Evolutionary conservation across 2,113 vertebrate species (phyloP), one percentile per base, ranked within the genome.

Genomic region (Romanogobio albipinnatus): DNA sequence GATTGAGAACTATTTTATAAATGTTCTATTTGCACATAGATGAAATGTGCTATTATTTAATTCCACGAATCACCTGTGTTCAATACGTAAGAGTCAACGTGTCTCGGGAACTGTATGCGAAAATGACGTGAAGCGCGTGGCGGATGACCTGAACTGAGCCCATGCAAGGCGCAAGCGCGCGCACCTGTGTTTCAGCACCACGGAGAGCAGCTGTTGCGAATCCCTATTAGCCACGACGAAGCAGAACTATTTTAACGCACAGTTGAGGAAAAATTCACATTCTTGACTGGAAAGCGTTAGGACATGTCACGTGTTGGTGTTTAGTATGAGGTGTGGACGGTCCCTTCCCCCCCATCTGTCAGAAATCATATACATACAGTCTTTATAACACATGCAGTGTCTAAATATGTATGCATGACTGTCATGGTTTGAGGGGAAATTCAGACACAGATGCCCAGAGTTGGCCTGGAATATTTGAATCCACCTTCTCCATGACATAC

Each of bases 121-220:
- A 51, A 43, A 29, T 76, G 58, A 61, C 58, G 17, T 13, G 81
- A 80, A 53, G 56, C 58, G 53, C 85, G 53, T 81, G 86, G 43
- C 43, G 47, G 70, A 47, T 87, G 85, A 68, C 62, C 26, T 14
- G 45, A 33, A 36, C 43, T 26, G 43, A 70, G 56, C 47, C 22
- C 86, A 33, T 39, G 39, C 5, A 5, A 51, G 19, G 53, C 43
- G 81, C 9, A 58, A 10, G 80, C 76, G 79, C 45, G 29, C 39
- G 24, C 70, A 59, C 36, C 77, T 51, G 45, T 15, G 6, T 51
- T 92, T 89, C 45, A 93, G 92, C 86, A 91, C 91, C 91, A 79
- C 15, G 90, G 92, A 92, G 87, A 93, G 91, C 22, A 85, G 81
- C 85, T 13, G 68, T 14, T 9, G 14, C 14, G 13, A 49, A 10